Evolutionary conservation across 2,797 vertebrate genomes (phyloP).

Genomic region (Nothura maculosa): DNA sequence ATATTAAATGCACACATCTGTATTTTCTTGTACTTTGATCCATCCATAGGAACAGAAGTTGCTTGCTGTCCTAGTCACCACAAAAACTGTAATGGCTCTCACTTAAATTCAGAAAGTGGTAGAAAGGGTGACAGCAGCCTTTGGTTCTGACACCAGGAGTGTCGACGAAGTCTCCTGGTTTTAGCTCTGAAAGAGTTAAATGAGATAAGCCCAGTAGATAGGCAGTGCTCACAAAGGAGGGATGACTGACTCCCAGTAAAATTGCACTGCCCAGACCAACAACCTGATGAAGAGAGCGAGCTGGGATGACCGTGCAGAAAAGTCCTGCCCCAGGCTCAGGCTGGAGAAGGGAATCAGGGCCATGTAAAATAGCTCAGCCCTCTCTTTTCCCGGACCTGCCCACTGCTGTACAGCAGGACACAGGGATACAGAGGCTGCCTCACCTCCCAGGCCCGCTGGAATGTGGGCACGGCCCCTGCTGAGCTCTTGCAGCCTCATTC

Average conservation of each 20-base stretch:
- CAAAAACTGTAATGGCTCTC: neutral
- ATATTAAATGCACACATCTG: neutral
- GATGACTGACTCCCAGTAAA: neutral
- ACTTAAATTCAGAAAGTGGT: neutral
- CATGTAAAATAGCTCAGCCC: neutral
- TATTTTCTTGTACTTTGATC: conserved; percentile 38
- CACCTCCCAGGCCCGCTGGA: conserved; percentile 23
- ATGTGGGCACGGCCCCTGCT: conserved; percentile 39
- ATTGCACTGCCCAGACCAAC: neutral
- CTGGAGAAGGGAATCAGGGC: neutral
- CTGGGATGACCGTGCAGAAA: neutral
- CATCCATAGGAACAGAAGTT: neutral
- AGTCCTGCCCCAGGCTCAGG: neutral
- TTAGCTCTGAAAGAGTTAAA: neutral
- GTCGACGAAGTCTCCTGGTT: neutral
- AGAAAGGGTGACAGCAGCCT: neutral
- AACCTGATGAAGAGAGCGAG: neutral
- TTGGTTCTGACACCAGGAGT: neutral
- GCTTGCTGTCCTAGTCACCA: neutral
- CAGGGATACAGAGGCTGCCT: neutral
- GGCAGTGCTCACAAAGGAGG: neutral
- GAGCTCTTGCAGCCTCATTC: conserved; percentile 1
- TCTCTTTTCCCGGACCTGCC: conserved; percentile 32
- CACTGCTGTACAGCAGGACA: fast-evolving
- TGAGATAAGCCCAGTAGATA: neutral